Conservation (phyloP, 2,797 vertebrate genomes). For the Kryptopterus vitreolus region DNA sequence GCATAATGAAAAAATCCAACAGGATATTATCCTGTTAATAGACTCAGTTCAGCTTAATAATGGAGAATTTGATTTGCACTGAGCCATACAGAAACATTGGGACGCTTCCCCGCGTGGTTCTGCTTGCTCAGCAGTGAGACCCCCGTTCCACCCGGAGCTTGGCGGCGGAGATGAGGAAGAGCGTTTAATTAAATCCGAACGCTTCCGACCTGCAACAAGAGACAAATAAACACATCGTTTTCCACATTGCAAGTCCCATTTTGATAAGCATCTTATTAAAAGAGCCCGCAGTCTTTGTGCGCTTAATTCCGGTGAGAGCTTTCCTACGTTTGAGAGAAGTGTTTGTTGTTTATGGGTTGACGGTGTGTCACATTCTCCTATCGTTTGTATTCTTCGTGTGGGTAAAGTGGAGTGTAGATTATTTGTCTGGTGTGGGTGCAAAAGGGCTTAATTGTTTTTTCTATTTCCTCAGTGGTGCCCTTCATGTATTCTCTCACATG, state of each 20-base stretch:
- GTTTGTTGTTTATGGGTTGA: conserved; percentile 8
- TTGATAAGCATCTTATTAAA: conserved; percentile 60
- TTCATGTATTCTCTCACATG: conserved; percentile 60
- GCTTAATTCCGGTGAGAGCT: conserved; percentile 38
- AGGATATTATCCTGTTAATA: conserved; percentile 73
- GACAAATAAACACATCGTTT: conserved; percentile 64
- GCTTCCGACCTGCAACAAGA: conserved; percentile 64
- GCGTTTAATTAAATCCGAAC: conserved; percentile 62
- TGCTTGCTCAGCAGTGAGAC: conserved; percentile 33
- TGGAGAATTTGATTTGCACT: conserved; percentile 69
- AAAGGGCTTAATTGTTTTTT: conserved; percentile 39
- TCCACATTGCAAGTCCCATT: conserved; percentile 61
- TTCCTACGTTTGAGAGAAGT: neutral
- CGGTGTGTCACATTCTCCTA: neutral
- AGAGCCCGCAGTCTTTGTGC: conserved; percentile 53
- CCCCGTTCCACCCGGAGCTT: conserved; percentile 64
- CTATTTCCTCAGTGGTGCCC: conserved; percentile 7
- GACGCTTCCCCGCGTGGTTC: conserved; percentile 56
- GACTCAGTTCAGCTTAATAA: conserved; percentile 75
- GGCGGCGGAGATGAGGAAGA: conserved; percentile 62
- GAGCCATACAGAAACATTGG: conserved; percentile 58
- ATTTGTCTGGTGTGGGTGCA: conserved; percentile 17
- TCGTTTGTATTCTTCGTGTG: conserved; percentile 9
- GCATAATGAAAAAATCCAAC: conserved; percentile 55
- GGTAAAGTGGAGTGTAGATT: neutral